These are phyloP conservation scores for Crocodylus rhombifer DNA, from an alignment of 2,797 vertebrate genomes.

Conservation along the genomic window DNA sequence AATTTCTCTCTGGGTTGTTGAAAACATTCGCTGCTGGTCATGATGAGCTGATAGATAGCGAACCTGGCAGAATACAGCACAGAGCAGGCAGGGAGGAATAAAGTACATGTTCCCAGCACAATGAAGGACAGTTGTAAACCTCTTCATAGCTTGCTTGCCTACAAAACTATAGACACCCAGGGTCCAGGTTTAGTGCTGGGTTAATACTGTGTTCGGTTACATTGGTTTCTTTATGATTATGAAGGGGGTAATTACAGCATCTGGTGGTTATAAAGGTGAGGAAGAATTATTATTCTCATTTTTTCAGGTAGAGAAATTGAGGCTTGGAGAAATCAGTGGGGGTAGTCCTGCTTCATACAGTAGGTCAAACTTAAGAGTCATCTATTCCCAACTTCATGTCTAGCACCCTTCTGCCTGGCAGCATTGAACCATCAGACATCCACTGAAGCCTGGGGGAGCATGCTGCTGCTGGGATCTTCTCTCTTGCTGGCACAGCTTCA, in stretches of 20 bases:
- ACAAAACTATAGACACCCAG: background rate
- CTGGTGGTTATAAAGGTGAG: background rate
- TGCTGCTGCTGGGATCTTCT: too few species aligned
- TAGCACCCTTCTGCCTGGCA: too few species aligned
- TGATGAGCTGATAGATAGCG: background rate
- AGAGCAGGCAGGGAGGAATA: background rate
- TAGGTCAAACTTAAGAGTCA: fast-evolving
- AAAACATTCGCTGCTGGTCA: background rate
- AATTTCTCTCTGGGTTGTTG: background rate
- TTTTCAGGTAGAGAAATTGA: background rate
- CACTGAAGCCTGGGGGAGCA: too few species aligned
- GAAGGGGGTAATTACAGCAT: background rate
- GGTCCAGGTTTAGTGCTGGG: background rate
- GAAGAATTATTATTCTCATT: background rate
- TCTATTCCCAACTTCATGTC: too few species aligned
- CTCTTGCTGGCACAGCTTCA: background rate
- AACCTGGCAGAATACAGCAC: background rate
- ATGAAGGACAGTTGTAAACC: background rate
- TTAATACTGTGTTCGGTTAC: background rate
- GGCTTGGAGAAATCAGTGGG: background rate
- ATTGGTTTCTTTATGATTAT: too few species aligned
- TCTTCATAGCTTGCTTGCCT: background rate
- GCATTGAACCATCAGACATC: too few species aligned
- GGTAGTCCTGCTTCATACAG: background rate
- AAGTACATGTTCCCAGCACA: background rate